Conservation (phyloP, 2,797 vertebrate species). For the Sorex maritimensis region DNA sequence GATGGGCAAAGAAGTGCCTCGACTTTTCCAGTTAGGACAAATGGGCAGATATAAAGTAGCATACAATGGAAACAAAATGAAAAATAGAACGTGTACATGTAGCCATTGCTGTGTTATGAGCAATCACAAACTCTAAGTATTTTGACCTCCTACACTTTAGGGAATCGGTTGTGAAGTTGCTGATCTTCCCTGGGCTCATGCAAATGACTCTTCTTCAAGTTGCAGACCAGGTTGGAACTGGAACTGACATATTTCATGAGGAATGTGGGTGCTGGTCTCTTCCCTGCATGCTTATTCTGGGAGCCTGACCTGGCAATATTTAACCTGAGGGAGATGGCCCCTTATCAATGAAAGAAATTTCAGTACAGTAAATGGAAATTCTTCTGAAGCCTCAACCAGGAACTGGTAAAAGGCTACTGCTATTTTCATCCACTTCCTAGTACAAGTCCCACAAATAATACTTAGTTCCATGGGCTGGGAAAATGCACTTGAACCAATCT, state of each 20-base stretch:
- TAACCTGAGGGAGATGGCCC: conserved; percentile 14
- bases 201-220: neutral
- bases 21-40: conserved; percentile 49
- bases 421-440: neutral
- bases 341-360: neutral
- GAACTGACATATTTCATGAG: neutral
- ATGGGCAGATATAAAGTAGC: neutral
- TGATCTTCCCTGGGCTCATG: neutral
- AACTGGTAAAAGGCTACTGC: neutral
- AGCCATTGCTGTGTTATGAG: conserved; percentile 38
- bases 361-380: neutral
- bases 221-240: neutral
- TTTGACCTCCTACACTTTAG: neutral
- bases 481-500: neutral
- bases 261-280: neutral
- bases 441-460: neutral
- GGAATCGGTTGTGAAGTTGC: neutral
- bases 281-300: neutral
- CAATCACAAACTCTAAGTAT: neutral
- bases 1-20: conserved; percentile 5
- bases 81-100: conserved; percentile 29
- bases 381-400: neutral
- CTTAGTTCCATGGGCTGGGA: neutral
- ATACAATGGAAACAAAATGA: conserved; percentile 2
- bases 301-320: neutral